Evolutionary conservation across 2,113 vertebrate genomes (phyloP), one percentile per base, ranked within the genome.

Genomic region (Sinocyclocheilus anophthalmus): DNA sequence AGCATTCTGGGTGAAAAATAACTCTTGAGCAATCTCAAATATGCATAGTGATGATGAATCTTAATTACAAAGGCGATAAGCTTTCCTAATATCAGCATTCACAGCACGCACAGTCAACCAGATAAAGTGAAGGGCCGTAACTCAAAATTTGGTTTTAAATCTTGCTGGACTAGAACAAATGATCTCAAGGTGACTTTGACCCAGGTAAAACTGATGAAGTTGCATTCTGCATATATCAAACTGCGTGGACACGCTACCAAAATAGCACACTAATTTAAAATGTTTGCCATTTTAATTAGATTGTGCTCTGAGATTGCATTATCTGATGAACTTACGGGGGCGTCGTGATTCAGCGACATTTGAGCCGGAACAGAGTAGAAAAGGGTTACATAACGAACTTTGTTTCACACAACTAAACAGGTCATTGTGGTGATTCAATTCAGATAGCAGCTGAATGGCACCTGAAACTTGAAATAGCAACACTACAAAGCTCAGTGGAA

Each of bases 251-350:
- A 73, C 20, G 13, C 81, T 83, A 53, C 50, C 14, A 39, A 53
- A 83, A 83, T 37, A 83, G 81, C 67, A 57, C 69, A 14, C 67
- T 59, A 72, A 83, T 83, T 83, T 83, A 57, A 83, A 73, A 72
- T 83, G 81, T 83, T 83, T 83, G 33, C 81, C 81, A 73, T 83
- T 83, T 83, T 73, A 73, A 83, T 83, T 83, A 83, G 81, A 83
- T 83, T 73, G 67, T 59, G 50, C 67, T 59, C 67, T 39, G 81
- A 83, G 81, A 83, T 73, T 83, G 50, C 30, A 20, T 26, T 73
- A 83, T 83, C 69, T 73, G 81, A 83, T 83, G 81, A 57, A 83
- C 65, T 55, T 57, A 37, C 6, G 8, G 48, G 67, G 65, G 45
- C 50, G 13, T 33, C 4, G 63, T 82, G 61, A 81, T 81, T 20